Base-by-base conservation (phyloP, 2,113 vertebrate genomes). In the Myotis yumanensis region DNA sequence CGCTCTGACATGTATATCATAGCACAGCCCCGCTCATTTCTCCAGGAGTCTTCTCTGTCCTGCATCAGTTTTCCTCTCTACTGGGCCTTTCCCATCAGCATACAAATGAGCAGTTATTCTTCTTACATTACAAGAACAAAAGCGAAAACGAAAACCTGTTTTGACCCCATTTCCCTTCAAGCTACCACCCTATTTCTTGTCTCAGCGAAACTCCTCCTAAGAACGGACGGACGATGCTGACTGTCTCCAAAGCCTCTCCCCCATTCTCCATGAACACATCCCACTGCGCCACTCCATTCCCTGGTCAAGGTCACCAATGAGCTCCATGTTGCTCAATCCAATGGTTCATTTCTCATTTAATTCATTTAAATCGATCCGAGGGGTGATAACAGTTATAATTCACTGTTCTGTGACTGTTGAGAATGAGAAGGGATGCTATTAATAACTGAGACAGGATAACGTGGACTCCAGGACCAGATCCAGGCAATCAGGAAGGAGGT, bases 51-150 rank as follows among this genome's bases (percentile, higher is more conserved):
- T 25, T 88, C 32, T 95, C 84, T 93, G 35, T 68, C n/a, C n/a
- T 23, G 16, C 28, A 69, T 71, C 54, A 57, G 10, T 79, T 77
- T 86, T 93, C 62, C 37, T 95, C 59, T 66, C 52, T n/a, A 28
- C 69, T 86, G 80, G 30, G 57, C 80, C 69, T 57, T 75, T 57
- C 46, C 95, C 71, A 66, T 82, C 77, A 17, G 89, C 79, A 91
- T 71, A 84, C 64, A 91, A 93, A 94, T 69, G n/a, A 95, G 57
- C 69, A 73, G 32, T 94, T 76, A 57, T 71, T 79, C 89, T 91
- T 80, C 84, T 83, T 40, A 43, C 30, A 52, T 69, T 71, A 62
- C 12, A 91, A 81, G 91, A 92, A 94, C 20, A 18, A 92, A 91
- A 88, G 25, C 59, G 15, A 68, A 76, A 76, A 48, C 14, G 10